These are phyloP conservation scores for Tricholauxania praeusta DNA, from an alignment of 2,888 invertebrate species.

Conservation along the genomic window DNA sequence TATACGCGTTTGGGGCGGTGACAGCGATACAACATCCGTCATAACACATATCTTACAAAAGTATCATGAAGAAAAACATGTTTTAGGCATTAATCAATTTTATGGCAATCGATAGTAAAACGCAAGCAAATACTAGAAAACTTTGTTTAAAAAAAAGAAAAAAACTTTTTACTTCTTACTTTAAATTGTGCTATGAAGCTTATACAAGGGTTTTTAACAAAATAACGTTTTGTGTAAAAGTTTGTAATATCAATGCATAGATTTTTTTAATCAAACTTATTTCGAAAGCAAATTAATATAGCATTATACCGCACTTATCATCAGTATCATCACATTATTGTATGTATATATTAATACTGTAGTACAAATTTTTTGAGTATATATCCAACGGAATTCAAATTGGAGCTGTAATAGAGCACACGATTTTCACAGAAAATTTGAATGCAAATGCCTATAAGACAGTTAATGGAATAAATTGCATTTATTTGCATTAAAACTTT, in stretches of 20 bases:
- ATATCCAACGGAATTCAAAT: too few relatives aligned
- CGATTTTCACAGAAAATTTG: too few relatives aligned
- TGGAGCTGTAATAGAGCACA: too few relatives aligned
- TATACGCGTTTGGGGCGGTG: slow-evolving; percentile 75
- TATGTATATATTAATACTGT: slow-evolving; percentile 1
- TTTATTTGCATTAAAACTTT: too few relatives aligned
- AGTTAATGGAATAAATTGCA: too few relatives aligned
- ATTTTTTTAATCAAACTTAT: too few relatives aligned
- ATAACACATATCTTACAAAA: slow-evolving; percentile 76
- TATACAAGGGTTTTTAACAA: too few relatives aligned
- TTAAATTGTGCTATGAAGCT: too few relatives aligned
- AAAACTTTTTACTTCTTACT: background rate
- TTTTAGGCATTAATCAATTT: slow-evolving; percentile 70
- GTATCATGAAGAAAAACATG: slow-evolving; percentile 75
- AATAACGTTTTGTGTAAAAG: too few relatives aligned
- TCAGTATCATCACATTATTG: slow-evolving; percentile 7
- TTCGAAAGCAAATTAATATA: too few relatives aligned
- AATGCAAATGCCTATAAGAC: too few relatives aligned
- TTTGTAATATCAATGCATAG: too few relatives aligned
- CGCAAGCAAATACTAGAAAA: background rate
- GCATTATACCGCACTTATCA: background rate
- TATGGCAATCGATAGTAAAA: slow-evolving; percentile 62
- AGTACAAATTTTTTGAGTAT: slow-evolving; percentile 28
- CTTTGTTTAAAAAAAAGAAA: background rate
- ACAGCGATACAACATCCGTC: slow-evolving; percentile 76